Evolutionary conservation across 2,888 invertebrate genomes (phyloP).

Genomic region (Rhamnusium bicolor): DNA sequence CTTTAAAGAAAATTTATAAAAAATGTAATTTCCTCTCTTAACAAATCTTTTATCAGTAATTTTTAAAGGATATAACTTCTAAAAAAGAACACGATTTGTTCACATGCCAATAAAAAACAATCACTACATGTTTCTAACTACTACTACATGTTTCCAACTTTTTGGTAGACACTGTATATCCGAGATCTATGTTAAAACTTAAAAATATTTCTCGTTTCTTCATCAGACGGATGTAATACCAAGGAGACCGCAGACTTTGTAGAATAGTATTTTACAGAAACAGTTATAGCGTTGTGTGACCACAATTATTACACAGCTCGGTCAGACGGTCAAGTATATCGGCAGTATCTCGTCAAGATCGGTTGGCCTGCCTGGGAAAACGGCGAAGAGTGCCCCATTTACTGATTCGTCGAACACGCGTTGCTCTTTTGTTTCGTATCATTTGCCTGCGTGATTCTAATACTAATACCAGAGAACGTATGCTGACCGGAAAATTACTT

Average conservation of each 20-base stretch:
- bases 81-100: too few relatives aligned
- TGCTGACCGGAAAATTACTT: neutral
- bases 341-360: neutral
- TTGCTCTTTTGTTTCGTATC: neutral
- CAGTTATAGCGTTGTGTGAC: constrained; percentile 18
- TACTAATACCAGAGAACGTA: neutral
- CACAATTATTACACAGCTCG: constrained; percentile 11
- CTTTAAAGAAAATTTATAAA: too few relatives aligned
- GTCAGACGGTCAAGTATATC: constrained; percentile 23
- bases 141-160: too few relatives aligned
- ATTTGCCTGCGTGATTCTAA: neutral
- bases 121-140: too few relatives aligned
- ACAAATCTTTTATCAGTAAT: too few relatives aligned
- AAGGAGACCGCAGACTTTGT: neutral
- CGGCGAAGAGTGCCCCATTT: neutral
- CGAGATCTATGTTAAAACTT: neutral
- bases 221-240: neutral
- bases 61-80: too few relatives aligned
- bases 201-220: neutral
- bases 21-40: too few relatives aligned
- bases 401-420: neutral
- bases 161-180: neutral
- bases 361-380: neutral
- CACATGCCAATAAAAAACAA: too few relatives aligned
- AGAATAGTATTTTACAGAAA: constrained; percentile 4